A percentile compares a stretch with the other conserved stretches of the same genome.
phyloP scores from a whole-genome alignment of 1,140 invertebrate genomes.

The Ceratosolen fusciceps region DNA sequence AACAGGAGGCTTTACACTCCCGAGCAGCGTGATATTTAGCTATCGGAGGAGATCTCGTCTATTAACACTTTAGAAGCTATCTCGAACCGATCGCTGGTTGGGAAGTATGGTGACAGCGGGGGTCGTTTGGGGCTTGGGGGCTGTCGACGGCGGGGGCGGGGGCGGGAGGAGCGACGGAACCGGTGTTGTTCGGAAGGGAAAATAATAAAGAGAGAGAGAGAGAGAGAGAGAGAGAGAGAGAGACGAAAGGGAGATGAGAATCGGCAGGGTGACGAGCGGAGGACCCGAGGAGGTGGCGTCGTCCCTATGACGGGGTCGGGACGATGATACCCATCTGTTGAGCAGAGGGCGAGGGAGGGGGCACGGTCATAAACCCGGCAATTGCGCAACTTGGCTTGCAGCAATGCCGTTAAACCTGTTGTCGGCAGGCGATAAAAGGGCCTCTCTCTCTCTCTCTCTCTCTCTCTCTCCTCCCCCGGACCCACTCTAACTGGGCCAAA shows the following conservation, averaged over 20 bases:
- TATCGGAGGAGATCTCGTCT: neutral
- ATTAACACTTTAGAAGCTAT: neutral
- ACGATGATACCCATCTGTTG: too few relatives aligned
- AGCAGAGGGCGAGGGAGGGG: too few relatives aligned
- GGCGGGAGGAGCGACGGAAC: neutral
- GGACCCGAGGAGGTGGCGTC: too few relatives aligned
- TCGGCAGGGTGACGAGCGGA: too few relatives aligned
- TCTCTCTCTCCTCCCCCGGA: too few relatives aligned
- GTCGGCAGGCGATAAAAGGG: neutral
- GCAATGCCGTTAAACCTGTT: constrained; percentile 1
- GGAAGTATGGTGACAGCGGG: too few relatives aligned
- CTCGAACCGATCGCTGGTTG: neutral
- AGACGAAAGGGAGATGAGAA: neutral
- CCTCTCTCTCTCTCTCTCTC: too few relatives aligned
- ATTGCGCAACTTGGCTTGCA: neutral
- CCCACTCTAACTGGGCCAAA: neutral
- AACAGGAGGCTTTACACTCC: neutral
- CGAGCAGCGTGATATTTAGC: neutral
- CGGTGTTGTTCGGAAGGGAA: too few relatives aligned
- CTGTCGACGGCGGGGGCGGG: too few relatives aligned
- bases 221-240: neutral
- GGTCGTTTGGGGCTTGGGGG: too few relatives aligned
- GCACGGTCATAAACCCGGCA: neutral
- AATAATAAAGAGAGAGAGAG: too few relatives aligned
- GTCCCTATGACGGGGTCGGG: too few relatives aligned